Conservation (phyloP, 2,888 invertebrate species). For the Trilocha varians region DNA sequence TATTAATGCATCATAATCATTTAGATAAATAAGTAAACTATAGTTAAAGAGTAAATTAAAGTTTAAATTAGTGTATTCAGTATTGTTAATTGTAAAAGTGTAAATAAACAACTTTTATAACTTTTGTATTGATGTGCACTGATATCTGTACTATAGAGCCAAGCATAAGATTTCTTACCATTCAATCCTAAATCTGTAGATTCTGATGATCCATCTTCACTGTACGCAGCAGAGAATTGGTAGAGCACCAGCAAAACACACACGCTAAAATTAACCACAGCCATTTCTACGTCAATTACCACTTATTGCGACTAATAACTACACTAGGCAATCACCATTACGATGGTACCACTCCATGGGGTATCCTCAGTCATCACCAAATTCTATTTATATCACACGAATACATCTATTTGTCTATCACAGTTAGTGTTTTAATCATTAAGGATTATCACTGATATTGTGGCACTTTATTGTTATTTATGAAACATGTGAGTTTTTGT, state of each 20-base stretch:
- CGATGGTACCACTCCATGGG: conserved; percentile 18
- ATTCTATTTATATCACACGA: conserved; percentile 32
- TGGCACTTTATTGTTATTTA: conserved; percentile 18
- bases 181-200: conserved; percentile 47
- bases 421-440: conserved; percentile 21
- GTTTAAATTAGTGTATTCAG: no score
- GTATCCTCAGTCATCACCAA: conserved; percentile 42
- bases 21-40: no score
- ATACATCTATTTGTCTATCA: conserved; percentile 18
- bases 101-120: no score
- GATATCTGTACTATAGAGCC: no score
- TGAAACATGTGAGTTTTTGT: conserved; percentile 23
- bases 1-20: no score
- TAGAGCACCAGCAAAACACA: conserved; percentile 54
- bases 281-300: conserved; percentile 51
- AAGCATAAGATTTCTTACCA: no score
- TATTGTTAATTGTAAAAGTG: no score
- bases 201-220: conserved; percentile 54
- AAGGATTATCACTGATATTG: conserved; percentile 12
- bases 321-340: conserved; percentile 45
- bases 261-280: conserved; percentile 57
- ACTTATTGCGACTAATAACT: conserved; percentile 43
- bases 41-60: no score
- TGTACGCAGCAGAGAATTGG: conserved; percentile 45
- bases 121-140: no score